Percentiles rank a stretch among this genome's conserved stretches.
phyloP scores from a whole-genome alignment of 2,113 vertebrate species.

The Chionomys nivalis region DNA sequence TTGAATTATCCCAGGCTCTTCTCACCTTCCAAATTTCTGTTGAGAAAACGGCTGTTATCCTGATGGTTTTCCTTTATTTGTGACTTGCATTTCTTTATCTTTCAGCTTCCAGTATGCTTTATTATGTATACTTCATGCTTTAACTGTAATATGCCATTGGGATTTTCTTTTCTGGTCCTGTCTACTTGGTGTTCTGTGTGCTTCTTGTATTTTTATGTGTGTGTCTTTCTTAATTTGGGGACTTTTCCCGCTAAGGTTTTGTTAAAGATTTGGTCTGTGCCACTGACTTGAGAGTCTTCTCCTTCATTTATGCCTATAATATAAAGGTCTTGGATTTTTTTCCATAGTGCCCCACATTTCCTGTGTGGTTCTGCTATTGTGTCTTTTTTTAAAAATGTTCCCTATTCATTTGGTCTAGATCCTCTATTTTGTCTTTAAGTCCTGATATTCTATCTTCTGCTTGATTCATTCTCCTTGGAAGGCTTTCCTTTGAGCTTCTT shows the following conservation, averaged over 20 bases:
- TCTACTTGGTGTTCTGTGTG: background rate
- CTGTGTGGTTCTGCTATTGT: background rate
- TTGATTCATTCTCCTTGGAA: background rate
- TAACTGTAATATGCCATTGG: background rate
- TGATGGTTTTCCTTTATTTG: background rate
- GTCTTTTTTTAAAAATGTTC: background rate
- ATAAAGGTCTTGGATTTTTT: background rate
- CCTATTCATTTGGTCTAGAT: background rate
- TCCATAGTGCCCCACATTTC: background rate
- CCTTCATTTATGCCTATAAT: background rate
- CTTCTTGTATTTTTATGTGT: background rate
- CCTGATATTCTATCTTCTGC: background rate
- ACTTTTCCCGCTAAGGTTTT: background rate
- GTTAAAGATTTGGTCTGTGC: background rate
- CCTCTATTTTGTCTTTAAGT: background rate
- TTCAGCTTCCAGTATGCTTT: background rate
- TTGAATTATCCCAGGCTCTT: background rate
- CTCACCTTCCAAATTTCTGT: background rate
- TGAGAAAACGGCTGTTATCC: background rate
- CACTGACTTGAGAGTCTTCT: background rate
- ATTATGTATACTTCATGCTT: background rate
- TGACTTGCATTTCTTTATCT: background rate
- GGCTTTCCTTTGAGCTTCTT: background rate
- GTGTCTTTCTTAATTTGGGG: background rate
- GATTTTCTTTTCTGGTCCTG: background rate